Evolutionary conservation across 2,113 vertebrate genomes (phyloP).

Genomic region (Oncorhynchus keta): DNA sequence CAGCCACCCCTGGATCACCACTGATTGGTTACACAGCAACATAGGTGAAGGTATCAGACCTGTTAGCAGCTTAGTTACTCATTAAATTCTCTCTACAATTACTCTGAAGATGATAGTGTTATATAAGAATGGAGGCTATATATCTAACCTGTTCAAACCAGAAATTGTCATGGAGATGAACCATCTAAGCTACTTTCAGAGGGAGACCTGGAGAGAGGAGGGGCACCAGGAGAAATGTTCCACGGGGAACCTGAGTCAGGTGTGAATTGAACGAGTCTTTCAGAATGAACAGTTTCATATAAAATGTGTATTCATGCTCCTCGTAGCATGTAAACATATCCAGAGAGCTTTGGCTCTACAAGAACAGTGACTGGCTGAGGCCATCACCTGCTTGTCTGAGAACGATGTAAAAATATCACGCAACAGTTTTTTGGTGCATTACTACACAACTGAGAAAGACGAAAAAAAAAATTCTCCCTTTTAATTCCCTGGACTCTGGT

Average conservation of each 20-base stretch:
- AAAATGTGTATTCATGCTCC: not conserved
- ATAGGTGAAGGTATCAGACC: conserved; percentile 7
- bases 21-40: conserved; percentile 16
- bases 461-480: conserved; percentile 29
- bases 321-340: not conserved
- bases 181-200: not conserved
- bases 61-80: not conserved
- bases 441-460: not conserved
- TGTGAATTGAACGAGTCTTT: not conserved
- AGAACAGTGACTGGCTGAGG: not conserved
- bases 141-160: too few relatives aligned
- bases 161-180: too few relatives aligned
- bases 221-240: too few relatives aligned
- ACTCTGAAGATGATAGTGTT: not conserved
- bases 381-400: not conserved
- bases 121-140: not conserved
- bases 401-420: not conserved
- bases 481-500: conserved; percentile 45
- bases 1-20: conserved; percentile 19
- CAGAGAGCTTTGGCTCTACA: not conserved
- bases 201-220: too few relatives aligned
- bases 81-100: not conserved
- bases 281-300: not conserved
- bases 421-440: not conserved
- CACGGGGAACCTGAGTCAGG: too few relatives aligned